Evolutionary conservation across 2,888 invertebrate genomes (phyloP).

Genomic region (Callimorpha dominula): DNA sequence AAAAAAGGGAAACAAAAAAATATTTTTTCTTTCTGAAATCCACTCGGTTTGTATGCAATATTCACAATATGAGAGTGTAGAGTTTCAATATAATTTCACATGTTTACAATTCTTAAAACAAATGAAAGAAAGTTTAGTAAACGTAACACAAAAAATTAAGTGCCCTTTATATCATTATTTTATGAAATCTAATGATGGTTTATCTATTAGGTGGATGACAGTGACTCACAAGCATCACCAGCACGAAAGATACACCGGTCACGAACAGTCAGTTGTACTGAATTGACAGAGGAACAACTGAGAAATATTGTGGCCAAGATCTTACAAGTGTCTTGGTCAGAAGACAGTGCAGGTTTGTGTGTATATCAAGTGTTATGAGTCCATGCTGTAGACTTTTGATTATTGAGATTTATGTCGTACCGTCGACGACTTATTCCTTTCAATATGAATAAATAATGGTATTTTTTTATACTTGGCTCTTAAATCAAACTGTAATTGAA

Average conservation of each 20-base stretch:
- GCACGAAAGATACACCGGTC: slow-evolving; percentile 78
- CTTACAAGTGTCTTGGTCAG: slow-evolving; percentile 91
- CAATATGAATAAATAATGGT: too few species aligned
- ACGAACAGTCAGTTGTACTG: slow-evolving; percentile 84
- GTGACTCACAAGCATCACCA: slow-evolving; percentile 77
- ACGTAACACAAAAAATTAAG: too few species aligned
- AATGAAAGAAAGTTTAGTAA: too few species aligned
- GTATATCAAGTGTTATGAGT: background rate
- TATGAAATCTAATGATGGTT: background rate
- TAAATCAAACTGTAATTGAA: too few species aligned
- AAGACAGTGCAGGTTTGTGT: slow-evolving; percentile 82
- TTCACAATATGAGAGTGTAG: too few species aligned
- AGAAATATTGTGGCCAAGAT: slow-evolving; percentile 89
- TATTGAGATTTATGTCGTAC: background rate
- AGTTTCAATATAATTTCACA: too few species aligned
- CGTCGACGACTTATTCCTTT: too few species aligned
- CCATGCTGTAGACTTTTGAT: background rate
- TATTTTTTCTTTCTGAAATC: too few species aligned
- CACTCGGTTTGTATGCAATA: too few species aligned
- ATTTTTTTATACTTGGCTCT: too few species aligned
- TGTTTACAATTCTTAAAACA: too few species aligned
- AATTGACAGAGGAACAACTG: slow-evolving; percentile 89
- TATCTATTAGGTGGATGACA: slow-evolving; percentile 82
- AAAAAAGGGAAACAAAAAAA: too few species aligned
- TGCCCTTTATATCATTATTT: background rate